Percentiles rank a stretch among this genome's conserved stretches.
These are phyloP conservation scores for Castor canadensis DNA, from an alignment of 2,113 vertebrate genomes.

Conservation along the genomic window DNA sequence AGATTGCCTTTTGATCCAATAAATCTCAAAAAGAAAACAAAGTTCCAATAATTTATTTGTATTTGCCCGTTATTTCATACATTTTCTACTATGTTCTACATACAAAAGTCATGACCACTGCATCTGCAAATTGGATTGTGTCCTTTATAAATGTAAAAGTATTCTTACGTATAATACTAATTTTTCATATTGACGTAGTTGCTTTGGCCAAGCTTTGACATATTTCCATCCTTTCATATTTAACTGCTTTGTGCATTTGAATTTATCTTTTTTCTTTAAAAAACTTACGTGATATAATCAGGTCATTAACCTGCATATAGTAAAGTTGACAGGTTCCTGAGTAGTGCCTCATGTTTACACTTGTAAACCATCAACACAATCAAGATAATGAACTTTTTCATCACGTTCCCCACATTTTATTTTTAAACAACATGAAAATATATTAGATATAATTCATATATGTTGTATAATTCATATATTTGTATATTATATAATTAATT, in stretches of 20 bases:
- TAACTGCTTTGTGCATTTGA: background rate
- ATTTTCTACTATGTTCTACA: background rate
- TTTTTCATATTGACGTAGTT: background rate
- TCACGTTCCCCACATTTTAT: background rate
- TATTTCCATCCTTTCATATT: background rate
- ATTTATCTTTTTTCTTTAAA: background rate
- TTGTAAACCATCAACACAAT: background rate
- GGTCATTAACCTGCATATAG: background rate
- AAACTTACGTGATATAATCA: background rate
- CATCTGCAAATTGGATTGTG: background rate
- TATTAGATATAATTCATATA: background rate
- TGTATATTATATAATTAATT: no score
- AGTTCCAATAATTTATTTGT: background rate
- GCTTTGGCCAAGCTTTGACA: background rate
- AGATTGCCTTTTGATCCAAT: background rate
- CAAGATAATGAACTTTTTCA: background rate
- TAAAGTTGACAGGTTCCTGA: background rate
- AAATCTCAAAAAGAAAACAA: background rate
- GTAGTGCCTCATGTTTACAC: background rate
- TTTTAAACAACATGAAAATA: background rate
- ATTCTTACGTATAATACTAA: background rate
- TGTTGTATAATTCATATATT: no score
- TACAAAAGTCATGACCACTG: background rate
- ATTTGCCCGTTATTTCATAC: background rate
- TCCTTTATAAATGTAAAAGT: background rate